phyloP scores from a whole-genome alignment of 1,140 invertebrate species.

The Drosophila kanapiae region DNA sequence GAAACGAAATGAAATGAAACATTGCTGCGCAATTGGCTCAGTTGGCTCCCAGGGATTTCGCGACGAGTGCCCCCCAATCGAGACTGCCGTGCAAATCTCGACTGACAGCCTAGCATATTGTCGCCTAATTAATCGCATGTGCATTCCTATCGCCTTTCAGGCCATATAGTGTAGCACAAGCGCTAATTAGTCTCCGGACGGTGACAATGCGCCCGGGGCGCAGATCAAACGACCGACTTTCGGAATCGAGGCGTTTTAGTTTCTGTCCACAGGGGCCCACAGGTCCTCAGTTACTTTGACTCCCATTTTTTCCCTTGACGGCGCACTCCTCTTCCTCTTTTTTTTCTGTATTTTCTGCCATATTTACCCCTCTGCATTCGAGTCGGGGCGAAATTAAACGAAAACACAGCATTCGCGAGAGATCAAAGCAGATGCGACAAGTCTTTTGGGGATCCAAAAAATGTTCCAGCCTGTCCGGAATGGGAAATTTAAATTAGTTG shows the following conservation, averaged over 20 bases:
- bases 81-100: slow-evolving; percentile 39
- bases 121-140: slow-evolving; percentile 75
- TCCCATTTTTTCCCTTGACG: slow-evolving; percentile 17
- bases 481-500: slow-evolving; percentile 43
- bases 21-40: slow-evolving; percentile 20
- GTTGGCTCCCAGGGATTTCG: slow-evolving; percentile 15
- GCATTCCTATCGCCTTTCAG: slow-evolving; percentile 33
- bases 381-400: slow-evolving; percentile 47
- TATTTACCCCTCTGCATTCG: slow-evolving; percentile 36
- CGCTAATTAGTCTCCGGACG: slow-evolving; percentile 70
- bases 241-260: slow-evolving; percentile 10
- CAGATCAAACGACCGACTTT: slow-evolving; percentile 70
- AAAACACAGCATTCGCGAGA: slow-evolving; percentile 46
- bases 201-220: slow-evolving; percentile 57
- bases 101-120: slow-evolving; percentile 57
- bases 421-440: slow-evolving; percentile 47
- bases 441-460: slow-evolving; percentile 25
- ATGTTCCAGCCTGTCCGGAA: slow-evolving; percentile 8
- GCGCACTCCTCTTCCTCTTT: not conserved
- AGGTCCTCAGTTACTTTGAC: slow-evolving; percentile 30
- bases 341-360: slow-evolving; percentile 22
- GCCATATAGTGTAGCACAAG: not conserved
- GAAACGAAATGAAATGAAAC: slow-evolving; percentile 46
- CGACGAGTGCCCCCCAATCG: slow-evolving; percentile 7
- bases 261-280: slow-evolving; percentile 32